Conservation (phyloP, 2,888 invertebrate species). For the Parnassius smintheus region DNA sequence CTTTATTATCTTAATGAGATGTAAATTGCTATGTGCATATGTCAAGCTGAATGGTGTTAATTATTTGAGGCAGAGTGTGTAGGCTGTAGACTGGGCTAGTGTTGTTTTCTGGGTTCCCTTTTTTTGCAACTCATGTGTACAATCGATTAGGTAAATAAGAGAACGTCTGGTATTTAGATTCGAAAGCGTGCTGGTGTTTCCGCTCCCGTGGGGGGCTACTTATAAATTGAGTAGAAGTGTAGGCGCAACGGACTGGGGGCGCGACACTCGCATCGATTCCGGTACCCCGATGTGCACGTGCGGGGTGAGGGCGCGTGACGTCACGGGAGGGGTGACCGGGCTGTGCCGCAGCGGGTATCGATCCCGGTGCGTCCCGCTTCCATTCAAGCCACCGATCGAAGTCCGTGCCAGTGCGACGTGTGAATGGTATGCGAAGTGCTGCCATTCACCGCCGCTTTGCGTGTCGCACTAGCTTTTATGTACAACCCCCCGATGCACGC, state of each 20-base stretch:
- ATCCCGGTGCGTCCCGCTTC: constrained; percentile 41
- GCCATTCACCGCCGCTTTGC: constrained; percentile 25
- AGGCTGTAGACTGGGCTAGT: neutral
- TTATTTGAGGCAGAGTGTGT: too few species aligned
- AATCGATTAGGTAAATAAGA: neutral
- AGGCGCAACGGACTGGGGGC: constrained; percentile 7
- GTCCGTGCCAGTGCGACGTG: constrained; percentile 31
- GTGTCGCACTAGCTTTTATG: constrained; percentile 7
- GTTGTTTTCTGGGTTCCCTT: neutral
- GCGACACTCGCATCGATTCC: constrained; percentile 44
- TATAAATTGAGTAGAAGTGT: constrained; percentile 4
- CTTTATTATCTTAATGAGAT: too few species aligned
- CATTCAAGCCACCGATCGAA: constrained; percentile 47
- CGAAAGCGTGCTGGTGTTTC: neutral
- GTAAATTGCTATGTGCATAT: too few species aligned
- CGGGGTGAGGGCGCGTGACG: constrained; percentile 45
- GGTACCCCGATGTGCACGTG: constrained; percentile 40
- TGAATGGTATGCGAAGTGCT: constrained; percentile 30
- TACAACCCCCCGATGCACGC: constrained; percentile 30
- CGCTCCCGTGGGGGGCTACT: neutral
- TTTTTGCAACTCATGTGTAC: neutral
- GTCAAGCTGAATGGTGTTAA: too few species aligned
- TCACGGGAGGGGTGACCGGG: constrained; percentile 44
- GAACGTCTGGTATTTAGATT: neutral
- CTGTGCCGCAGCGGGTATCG: constrained; percentile 48